Percentiles rank a stretch among this genome's conserved stretches.
phyloP scores from a whole-genome alignment of 2,888 invertebrate species.

The Loripinus fragilis region DNA sequence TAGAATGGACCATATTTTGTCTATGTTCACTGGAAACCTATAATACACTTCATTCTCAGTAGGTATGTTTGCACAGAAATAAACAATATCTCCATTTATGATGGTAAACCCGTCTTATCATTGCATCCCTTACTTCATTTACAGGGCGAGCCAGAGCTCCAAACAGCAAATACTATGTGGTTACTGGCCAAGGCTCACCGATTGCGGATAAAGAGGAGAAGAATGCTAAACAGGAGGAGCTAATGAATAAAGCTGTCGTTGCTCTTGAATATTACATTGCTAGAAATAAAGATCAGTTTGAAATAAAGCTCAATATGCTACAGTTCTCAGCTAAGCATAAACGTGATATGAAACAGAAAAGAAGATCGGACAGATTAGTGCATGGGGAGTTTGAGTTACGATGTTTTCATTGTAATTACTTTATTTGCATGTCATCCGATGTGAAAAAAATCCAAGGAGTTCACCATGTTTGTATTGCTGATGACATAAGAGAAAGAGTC shows the following conservation, averaged over 20 bases:
- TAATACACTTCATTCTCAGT: too few species aligned
- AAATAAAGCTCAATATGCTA: slow-evolving; percentile 45
- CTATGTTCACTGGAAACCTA: too few species aligned
- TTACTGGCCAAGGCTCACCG: slow-evolving; percentile 67
- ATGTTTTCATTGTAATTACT: slow-evolving; percentile 73
- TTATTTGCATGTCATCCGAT: slow-evolving; percentile 72
- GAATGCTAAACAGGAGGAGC: slow-evolving; percentile 76
- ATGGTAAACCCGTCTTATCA: too few species aligned
- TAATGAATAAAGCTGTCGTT: slow-evolving; percentile 78
- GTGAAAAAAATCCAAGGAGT: slow-evolving; percentile 69
- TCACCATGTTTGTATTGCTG: slow-evolving; percentile 73
- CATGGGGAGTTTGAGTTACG: slow-evolving; percentile 70
- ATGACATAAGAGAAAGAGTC: slow-evolving; percentile 58
- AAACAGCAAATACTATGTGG: slow-evolving; percentile 74
- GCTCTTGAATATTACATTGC: slow-evolving; percentile 54
- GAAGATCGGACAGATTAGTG: slow-evolving; percentile 26
- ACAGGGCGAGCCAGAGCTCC: slow-evolving; percentile 80
- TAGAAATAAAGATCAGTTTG: slow-evolving; percentile 40
- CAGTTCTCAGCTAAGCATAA: slow-evolving; percentile 67
- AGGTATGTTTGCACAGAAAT: too few species aligned
- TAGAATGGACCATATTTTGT: too few species aligned
- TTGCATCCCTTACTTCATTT: not conserved
- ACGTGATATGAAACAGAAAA: slow-evolving; percentile 55
- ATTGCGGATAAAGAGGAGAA: slow-evolving; percentile 77
- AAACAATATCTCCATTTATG: too few species aligned